These are phyloP conservation scores for Brevimyrus niger DNA, from an alignment of 2,113 vertebrate species.

Conservation along the genomic window DNA sequence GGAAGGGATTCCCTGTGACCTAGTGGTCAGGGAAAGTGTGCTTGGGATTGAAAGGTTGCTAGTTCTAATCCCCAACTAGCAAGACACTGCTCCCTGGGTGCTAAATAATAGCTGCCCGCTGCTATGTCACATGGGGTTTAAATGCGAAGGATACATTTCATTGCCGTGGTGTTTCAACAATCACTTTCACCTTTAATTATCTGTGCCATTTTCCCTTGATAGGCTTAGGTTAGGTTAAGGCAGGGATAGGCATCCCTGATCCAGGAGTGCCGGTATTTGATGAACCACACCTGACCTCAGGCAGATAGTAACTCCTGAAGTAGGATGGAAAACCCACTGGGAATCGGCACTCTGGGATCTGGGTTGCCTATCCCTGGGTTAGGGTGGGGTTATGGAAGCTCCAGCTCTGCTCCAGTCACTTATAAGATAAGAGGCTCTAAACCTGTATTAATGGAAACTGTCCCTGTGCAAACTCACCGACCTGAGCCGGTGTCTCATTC, in stretches of 20 bases:
- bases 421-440: neutral
- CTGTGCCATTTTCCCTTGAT: neutral
- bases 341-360: neutral
- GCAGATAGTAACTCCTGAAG: neutral
- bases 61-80: neutral
- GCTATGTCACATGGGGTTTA: neutral
- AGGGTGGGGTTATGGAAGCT: neutral
- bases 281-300: neutral
- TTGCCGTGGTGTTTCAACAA: neutral
- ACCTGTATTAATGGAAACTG: neutral
- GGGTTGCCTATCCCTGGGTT: neutral
- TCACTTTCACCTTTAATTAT: neutral
- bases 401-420: neutral
- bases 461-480: neutral
- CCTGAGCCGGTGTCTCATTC: neutral
- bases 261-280: neutral
- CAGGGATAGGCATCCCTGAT: neutral
- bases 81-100: neutral
- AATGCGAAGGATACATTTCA: neutral
- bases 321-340: neutral
- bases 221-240: neutral
- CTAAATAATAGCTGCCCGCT: neutral
- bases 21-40: neutral
- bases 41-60: neutral
- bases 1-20: neutral